Conservation (phyloP, 1,140 invertebrate species). For the Druon quercuslanigerum region DNA sequence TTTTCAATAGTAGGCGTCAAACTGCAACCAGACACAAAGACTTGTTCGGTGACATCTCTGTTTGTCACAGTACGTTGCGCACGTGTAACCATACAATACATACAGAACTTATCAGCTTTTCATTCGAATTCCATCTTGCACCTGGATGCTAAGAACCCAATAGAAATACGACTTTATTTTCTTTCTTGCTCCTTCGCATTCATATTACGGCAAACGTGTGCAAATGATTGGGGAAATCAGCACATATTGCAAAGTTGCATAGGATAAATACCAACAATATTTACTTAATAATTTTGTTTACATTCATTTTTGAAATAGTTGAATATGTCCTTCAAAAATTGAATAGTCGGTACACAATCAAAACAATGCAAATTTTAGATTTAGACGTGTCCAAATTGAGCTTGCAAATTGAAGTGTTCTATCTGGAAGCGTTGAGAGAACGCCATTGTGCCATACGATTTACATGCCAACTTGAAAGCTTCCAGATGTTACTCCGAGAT, state of each 20-base stretch:
- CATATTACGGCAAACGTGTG: background rate
- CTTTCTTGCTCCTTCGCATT: background rate
- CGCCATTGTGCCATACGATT: too few relatives aligned
- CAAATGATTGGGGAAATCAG: background rate
- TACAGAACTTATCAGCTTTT: background rate
- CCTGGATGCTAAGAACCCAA: conserved; percentile 12
- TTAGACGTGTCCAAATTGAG: background rate
- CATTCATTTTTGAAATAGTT: too few relatives aligned
- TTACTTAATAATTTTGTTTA: too few relatives aligned
- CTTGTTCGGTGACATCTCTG: conserved; percentile 9
- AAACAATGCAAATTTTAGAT: background rate
- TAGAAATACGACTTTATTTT: background rate
- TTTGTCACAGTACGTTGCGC: background rate
- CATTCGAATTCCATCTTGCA: background rate
- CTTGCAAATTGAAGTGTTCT: too few relatives aligned
- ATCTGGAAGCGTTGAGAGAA: too few relatives aligned
- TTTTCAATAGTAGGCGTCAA: background rate
- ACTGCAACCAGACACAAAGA: conserved; percentile 12
- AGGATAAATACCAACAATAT: too few relatives aligned
- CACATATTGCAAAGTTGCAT: background rate
- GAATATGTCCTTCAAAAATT: too few relatives aligned
- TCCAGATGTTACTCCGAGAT: too few relatives aligned
- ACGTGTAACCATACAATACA: background rate
- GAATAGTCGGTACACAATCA: too few relatives aligned
- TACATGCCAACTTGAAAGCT: too few relatives aligned